A percentile compares a stretch with the other conserved stretches of the same genome.
phyloP scores from a whole-genome alignment of 2,888 invertebrate species.

The Nebria salina region DNA sequence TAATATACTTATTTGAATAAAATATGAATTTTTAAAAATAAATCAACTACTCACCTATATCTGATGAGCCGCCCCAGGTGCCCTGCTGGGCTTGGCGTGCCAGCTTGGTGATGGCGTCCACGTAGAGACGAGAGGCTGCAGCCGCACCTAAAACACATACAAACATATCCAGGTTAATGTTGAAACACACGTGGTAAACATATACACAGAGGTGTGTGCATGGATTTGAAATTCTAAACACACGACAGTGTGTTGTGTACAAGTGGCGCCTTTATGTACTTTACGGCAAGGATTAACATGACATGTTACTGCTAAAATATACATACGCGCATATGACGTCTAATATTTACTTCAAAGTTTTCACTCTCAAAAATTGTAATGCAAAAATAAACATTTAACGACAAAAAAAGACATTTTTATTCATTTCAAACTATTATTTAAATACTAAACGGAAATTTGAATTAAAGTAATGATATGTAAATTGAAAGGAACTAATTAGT shows the following conservation, averaged over 20 bases:
- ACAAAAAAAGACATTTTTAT: background rate
- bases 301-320: slow-evolving; percentile 7
- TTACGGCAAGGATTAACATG: slow-evolving; percentile 37
- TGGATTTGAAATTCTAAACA: background rate
- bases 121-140: slow-evolving; percentile 86
- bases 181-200: background rate
- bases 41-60: slow-evolving; percentile 77
- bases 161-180: slow-evolving; percentile 6
- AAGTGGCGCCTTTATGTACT: slow-evolving; percentile 12
- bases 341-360: background rate
- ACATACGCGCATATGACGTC: background rate
- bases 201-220: background rate
- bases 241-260: slow-evolving; percentile 7
- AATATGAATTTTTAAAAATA: background rate
- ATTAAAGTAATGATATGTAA: background rate
- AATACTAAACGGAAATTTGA: background rate
- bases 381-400: background rate
- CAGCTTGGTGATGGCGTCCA: slow-evolving; percentile 87
- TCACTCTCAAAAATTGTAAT: background rate
- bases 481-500: background rate
- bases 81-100: slow-evolving; percentile 91
- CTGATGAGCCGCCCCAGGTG: slow-evolving; percentile 88
- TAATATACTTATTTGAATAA: too few species aligned
- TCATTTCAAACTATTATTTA: background rate
- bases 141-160: slow-evolving; percentile 76